phyloP scores from a whole-genome alignment of 2,113 vertebrate species.

The Sminthopsis crassicaudata region DNA sequence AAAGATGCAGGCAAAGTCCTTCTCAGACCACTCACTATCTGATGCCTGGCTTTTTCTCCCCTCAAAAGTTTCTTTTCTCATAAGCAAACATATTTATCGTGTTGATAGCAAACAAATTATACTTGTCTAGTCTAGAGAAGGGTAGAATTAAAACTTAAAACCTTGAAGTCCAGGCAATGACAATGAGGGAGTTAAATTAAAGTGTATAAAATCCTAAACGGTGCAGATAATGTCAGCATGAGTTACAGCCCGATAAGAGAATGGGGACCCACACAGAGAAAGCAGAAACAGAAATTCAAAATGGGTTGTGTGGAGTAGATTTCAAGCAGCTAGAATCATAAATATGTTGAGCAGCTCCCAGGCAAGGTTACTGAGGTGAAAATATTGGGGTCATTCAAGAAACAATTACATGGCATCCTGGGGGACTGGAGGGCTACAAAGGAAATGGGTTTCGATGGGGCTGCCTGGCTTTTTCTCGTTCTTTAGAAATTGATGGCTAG shows the following conservation, averaged over 20 bases:
- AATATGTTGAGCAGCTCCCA: conserved; percentile 74
- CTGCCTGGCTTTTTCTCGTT: neutral
- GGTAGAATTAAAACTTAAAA: conserved; percentile 63
- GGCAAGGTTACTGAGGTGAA: conserved; percentile 67
- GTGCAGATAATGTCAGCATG: conserved; percentile 73
- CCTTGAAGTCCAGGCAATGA: conserved; percentile 75
- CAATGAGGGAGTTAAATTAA: conserved; percentile 78
- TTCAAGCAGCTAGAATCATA: conserved; percentile 66
- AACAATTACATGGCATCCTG: conserved; percentile 68
- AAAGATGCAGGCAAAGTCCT: neutral
- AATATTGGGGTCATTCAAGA: conserved; percentile 79
- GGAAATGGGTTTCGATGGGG: neutral
- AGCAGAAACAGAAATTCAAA: conserved; percentile 38
- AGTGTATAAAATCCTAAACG: conserved; percentile 70
- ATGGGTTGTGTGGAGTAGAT: conserved; percentile 50
- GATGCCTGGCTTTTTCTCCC: conserved; percentile 22
- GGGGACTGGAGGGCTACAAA: neutral
- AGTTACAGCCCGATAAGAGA: conserved; percentile 72
- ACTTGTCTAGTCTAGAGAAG: conserved; percentile 77
- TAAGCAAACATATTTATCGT: conserved; percentile 69
- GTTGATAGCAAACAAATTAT: conserved; percentile 79
- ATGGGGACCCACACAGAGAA: conserved; percentile 57
- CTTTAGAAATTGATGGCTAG: neutral
- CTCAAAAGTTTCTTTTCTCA: conserved; percentile 47
- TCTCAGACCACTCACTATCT: neutral